A percentile compares a stretch with the other conserved stretches of the same genome.
phyloP scores from a whole-genome alignment of 2,113 vertebrate genomes.

The Hippopotamus amphibius region DNA sequence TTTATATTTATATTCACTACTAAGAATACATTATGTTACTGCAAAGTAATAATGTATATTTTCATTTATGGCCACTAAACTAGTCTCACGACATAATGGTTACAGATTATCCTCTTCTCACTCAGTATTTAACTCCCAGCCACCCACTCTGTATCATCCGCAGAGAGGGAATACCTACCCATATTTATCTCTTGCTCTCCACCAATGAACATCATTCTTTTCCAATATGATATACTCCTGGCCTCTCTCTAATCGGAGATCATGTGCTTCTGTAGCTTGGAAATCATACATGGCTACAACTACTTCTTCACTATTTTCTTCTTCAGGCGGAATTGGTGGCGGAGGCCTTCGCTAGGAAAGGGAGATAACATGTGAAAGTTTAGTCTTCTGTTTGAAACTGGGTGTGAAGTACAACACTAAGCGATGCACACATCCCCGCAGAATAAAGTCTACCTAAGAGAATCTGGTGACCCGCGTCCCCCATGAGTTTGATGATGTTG shows the following conservation, averaged over 20 bases:
- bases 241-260: slow-evolving; percentile 91
- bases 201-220: slow-evolving; percentile 95
- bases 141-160: neutral
- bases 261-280: slow-evolving; percentile 91
- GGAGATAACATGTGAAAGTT: neutral
- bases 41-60: neutral
- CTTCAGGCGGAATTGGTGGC: slow-evolving; percentile 84
- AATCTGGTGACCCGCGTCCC: neutral
- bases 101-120: neutral
- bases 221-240: slow-evolving; percentile 94
- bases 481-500: neutral
- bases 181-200: slow-evolving; percentile 92
- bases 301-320: slow-evolving; percentile 86
- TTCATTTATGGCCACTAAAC: neutral
- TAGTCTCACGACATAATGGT: neutral
- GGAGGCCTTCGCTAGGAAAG: slow-evolving; percentile 86
- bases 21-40: neutral
- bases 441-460: neutral
- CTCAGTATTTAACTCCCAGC: neutral
- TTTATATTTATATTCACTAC: neutral
- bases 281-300: slow-evolving; percentile 96
- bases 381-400: neutral
- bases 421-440: neutral
- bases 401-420: neutral
- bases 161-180: slow-evolving; percentile 86